These are phyloP conservation scores for Cyclophora albipunctata DNA, from an alignment of 2,888 invertebrate species.

Conservation along the genomic window DNA sequence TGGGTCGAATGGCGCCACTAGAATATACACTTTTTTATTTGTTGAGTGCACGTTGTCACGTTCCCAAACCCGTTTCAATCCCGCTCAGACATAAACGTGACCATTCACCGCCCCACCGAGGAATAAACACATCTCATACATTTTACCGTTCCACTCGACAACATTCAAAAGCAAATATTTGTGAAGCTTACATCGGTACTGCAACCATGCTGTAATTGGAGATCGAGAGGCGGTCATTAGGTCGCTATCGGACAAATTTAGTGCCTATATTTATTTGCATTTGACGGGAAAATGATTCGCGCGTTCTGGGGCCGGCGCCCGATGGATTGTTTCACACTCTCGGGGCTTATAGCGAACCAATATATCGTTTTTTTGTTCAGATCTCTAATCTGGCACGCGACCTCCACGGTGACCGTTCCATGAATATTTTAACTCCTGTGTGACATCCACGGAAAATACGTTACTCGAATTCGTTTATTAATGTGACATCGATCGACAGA, in stretches of 20 bases:
- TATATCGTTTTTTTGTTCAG: constrained; percentile 42
- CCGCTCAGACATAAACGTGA: constrained; percentile 57
- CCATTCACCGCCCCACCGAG: constrained; percentile 47
- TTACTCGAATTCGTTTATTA: constrained; percentile 58
- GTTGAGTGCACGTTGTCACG: constrained; percentile 43
- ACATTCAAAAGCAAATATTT: constrained; percentile 39
- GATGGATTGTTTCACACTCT: constrained; percentile 44
- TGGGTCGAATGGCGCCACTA: constrained; percentile 29
- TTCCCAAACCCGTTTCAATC: constrained; percentile 45
- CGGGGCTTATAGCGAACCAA: constrained; percentile 30
- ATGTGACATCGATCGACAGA: constrained; percentile 51
- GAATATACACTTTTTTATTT: constrained; percentile 39
- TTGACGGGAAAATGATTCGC: constrained; percentile 22
- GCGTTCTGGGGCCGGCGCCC: constrained; percentile 10
- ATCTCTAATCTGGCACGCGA: constrained; percentile 49
- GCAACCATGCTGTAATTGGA: constrained; percentile 38
- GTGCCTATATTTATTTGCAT: constrained; percentile 44
- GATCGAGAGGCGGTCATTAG: constrained; percentile 38
- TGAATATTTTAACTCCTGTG: constrained; percentile 65
- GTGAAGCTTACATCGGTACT: constrained; percentile 24
- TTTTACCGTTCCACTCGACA: constrained; percentile 21
- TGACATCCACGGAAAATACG: constrained; percentile 55
- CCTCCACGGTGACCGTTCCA: constrained; percentile 50
- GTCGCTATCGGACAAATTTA: constrained; percentile 35
- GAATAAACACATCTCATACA: constrained; percentile 52